Evolutionary conservation across 2,113 vertebrate species (phyloP).

Genomic region (Rattus rattus): DNA sequence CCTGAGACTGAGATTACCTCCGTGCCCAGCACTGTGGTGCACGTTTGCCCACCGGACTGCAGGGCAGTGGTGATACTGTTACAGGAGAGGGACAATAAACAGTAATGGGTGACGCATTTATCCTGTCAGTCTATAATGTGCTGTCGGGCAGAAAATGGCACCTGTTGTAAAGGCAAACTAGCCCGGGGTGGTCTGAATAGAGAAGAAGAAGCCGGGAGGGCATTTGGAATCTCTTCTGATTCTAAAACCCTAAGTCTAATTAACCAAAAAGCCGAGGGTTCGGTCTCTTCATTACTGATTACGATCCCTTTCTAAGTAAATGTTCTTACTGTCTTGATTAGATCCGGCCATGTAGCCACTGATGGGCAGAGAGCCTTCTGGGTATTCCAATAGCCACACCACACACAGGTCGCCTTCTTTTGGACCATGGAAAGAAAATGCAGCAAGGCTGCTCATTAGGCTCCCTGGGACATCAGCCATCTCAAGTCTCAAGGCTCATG

Average conservation of each 20-base stretch:
- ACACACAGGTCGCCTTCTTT: not conserved
- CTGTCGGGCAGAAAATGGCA: not conserved
- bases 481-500: not conserved
- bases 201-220: not conserved
- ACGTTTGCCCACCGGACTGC: not conserved
- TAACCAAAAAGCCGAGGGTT: not conserved
- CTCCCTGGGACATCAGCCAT: not conserved
- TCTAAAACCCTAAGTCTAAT: conserved; percentile 1
- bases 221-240: not conserved
- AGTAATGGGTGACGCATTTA: not conserved
- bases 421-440: not conserved
- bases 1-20: not conserved
- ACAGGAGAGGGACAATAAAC: not conserved
- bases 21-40: not conserved
- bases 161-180: not conserved
- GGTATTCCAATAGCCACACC: not conserved
- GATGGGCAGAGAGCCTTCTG: conserved; percentile 11
- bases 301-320: conserved; percentile 43
- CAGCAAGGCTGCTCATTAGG: not conserved
- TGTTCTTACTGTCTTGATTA: conserved; percentile 8
- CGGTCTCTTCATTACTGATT: conserved; percentile 16
- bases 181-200: not conserved
- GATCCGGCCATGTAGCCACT: not conserved
- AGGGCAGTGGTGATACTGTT: not conserved
- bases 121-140: not conserved